These are phyloP conservation scores for Harpalus rufipes DNA, from an alignment of 2,888 invertebrate genomes.

Conservation along the genomic window DNA sequence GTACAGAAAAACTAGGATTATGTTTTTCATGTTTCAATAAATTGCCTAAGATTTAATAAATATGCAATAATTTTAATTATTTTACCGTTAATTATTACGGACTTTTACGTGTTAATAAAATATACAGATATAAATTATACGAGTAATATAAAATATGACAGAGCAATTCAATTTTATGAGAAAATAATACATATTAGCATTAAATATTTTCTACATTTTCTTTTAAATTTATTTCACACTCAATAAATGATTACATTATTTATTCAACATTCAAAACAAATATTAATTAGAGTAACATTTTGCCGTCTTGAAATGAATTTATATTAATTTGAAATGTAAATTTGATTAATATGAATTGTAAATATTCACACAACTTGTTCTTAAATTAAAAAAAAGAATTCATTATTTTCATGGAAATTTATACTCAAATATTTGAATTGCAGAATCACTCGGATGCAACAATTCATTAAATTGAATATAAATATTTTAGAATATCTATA, in stretches of 20 bases:
- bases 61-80: no score
- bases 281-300: background rate
- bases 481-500: slow-evolving; percentile 1
- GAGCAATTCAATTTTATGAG: no score
- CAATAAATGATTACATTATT: background rate
- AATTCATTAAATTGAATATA: slow-evolving; percentile 1
- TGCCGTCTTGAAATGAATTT: background rate
- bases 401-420: background rate
- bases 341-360: slow-evolving; percentile 6
- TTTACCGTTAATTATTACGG: no score
- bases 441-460: background rate
- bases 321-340: background rate
- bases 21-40: no score
- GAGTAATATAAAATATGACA: no score
- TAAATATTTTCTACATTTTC: no score
- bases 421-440: background rate
- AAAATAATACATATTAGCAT: no score
- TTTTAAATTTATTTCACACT: no score
- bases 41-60: no score
- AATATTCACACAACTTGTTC: background rate
- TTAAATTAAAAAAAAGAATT: slow-evolving; percentile 6
- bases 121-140: no score
- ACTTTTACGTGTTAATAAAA: no score
- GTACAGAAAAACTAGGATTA: no score
- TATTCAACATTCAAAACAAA: background rate